phyloP scores from a whole-genome alignment of 2,888 invertebrate genomes.

The Metellina segmentata region DNA sequence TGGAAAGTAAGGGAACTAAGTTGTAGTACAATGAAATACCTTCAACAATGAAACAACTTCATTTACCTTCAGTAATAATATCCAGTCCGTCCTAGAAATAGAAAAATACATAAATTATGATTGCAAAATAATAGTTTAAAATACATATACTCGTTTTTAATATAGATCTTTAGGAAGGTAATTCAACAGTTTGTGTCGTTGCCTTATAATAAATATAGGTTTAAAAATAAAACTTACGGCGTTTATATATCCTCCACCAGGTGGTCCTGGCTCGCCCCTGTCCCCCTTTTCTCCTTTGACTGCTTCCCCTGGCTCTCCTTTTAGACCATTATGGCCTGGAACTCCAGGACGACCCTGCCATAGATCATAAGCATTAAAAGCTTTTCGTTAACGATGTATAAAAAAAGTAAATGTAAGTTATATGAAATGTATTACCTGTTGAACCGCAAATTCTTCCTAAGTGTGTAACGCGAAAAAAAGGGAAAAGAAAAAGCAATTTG shows the following conservation, averaged over 20 bases:
- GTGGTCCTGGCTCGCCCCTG: constrained; percentile 68
- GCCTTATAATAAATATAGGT: background rate
- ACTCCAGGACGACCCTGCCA: constrained; percentile 78
- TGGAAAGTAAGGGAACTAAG: too few species aligned
- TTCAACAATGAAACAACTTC: too few species aligned
- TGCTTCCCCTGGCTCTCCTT: constrained; percentile 80
- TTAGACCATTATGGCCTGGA: constrained; percentile 79
- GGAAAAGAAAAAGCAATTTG: too few species aligned
- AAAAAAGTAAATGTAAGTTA: background rate
- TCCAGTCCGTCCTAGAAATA: constrained; percentile 67
- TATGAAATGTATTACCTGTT: constrained; percentile 50
- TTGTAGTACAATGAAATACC: background rate
- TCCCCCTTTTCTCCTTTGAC: constrained; percentile 78
- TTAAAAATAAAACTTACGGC: constrained; percentile 30
- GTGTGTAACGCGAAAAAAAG: background rate
- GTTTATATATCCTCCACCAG: constrained; percentile 61
- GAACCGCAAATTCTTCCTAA: constrained; percentile 63
- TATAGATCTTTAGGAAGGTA: too few species aligned
- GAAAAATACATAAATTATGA: background rate
- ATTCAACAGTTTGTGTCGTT: too few species aligned
- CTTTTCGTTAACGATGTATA: background rate
- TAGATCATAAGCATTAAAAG: background rate
- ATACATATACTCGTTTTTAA: too few species aligned
- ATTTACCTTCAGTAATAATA: constrained; percentile 69
- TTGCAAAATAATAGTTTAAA: background rate